Evolutionary conservation across 2,797 vertebrate species (phyloP).

Genomic region (Graptemys geographica): DNA sequence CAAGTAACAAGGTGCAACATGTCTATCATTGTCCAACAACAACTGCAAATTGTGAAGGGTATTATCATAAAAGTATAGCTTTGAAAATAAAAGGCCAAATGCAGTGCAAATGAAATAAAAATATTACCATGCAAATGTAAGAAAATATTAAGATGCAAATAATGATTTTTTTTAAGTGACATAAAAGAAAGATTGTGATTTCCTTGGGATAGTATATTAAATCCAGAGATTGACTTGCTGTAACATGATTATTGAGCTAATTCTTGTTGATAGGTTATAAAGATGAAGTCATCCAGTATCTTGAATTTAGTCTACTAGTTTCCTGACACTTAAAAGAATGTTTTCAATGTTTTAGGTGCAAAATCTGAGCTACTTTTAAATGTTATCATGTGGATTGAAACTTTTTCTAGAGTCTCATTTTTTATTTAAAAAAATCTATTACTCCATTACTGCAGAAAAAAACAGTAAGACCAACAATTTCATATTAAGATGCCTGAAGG

Average conservation of each 20-base stretch:
- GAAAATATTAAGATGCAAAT: constrained; percentile 55
- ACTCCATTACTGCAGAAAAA: neutral
- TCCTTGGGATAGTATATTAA: constrained; percentile 32
- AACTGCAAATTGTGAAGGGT: neutral
- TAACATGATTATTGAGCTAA: constrained; percentile 10
- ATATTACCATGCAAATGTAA: neutral
- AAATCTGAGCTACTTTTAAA: constrained; percentile 23
- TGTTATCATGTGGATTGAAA: neutral
- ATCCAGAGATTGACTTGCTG: constrained; percentile 20
- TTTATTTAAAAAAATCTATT: neutral
- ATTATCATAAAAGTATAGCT: neutral
- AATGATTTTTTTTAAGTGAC: neutral
- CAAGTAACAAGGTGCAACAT: neutral
- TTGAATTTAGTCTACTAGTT: neutral
- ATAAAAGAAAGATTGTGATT: neutral
- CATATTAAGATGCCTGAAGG: constrained; percentile 8
- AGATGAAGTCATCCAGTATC: neutral
- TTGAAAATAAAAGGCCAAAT: constrained; percentile 16
- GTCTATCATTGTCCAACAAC: neutral
- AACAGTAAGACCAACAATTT: neutral
- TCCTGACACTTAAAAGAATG: neutral
- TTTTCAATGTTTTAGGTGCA: neutral
- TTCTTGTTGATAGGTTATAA: constrained; percentile 20
- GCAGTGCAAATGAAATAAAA: constrained; percentile 34
- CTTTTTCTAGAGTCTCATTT: neutral